Percentiles rank a stretch among this genome's conserved stretches.
Evolutionary conservation across 2,888 invertebrate species (phyloP).

Genomic region (Malacosoma neustria): DNA sequence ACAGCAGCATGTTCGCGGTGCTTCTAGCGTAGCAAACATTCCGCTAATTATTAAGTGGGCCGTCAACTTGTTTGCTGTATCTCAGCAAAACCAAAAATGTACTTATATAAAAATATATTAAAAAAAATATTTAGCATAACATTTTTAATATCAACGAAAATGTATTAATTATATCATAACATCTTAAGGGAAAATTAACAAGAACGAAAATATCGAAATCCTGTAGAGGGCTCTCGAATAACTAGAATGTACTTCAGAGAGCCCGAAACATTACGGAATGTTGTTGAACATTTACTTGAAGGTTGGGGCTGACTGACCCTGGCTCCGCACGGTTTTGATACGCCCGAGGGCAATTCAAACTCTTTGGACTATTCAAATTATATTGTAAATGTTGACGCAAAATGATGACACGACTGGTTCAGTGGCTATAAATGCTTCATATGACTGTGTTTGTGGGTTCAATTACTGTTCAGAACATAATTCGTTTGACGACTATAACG

Average conservation of each 20-base stretch:
- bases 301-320: background rate
- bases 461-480: slow-evolving; percentile 1
- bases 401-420: too few species aligned
- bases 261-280: background rate
- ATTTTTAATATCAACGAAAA: background rate
- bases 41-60: too few species aligned
- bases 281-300: background rate
- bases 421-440: too few species aligned
- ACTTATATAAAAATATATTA: too few species aligned
- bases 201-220: background rate
- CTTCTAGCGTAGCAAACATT: too few species aligned
- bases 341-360: too few species aligned
- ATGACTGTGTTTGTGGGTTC: slow-evolving; percentile 4
- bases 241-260: background rate
- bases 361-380: too few species aligned
- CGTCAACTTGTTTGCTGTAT: too few species aligned
- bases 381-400: too few species aligned
- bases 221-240: background rate
- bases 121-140: too few species aligned
- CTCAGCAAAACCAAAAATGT: too few species aligned
- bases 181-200: background rate
- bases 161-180: background rate
- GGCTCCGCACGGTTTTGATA: background rate
- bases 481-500: slow-evolving; percentile 3
- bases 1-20: too few species aligned